Percentiles rank a stretch among this genome's conserved stretches.
phyloP scores from a whole-genome alignment of 2,113 vertebrate species.

The Neomonachus schauinslandi region DNA sequence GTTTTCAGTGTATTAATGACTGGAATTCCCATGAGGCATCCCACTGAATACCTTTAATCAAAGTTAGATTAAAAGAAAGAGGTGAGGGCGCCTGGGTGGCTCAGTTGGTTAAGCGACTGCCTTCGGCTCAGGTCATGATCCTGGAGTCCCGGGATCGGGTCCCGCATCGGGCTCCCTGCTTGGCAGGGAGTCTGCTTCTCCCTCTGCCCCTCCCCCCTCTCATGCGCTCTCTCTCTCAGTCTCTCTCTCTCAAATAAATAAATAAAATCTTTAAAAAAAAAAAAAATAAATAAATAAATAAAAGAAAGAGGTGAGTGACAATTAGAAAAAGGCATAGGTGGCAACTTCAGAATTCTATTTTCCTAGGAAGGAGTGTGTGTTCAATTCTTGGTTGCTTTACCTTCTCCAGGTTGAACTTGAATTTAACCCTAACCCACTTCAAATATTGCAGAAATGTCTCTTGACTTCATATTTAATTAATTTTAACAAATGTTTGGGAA shows the following conservation, averaged over 20 bases:
- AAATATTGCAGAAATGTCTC: background rate
- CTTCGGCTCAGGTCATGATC: too few species aligned
- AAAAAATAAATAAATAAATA: too few species aligned
- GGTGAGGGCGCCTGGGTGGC: too few species aligned
- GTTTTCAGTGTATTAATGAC: background rate
- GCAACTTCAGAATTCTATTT: background rate
- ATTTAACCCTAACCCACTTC: background rate
- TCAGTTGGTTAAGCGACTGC: too few species aligned
- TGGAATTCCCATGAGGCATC: background rate
- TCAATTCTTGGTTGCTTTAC: background rate
- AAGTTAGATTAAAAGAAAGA: background rate
- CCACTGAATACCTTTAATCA: background rate
- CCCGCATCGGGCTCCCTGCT: too few species aligned
- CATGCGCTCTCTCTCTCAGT: too few species aligned
- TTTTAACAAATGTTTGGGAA: background rate
- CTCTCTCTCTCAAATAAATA: too few species aligned
- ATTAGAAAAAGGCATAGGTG: background rate
- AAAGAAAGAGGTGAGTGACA: background rate
- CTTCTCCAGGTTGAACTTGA: background rate
- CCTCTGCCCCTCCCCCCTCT: too few species aligned
- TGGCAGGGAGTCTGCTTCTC: too few species aligned
- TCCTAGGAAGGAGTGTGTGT: too few species aligned
- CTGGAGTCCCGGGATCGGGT: too few species aligned
- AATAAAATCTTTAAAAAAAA: too few species aligned
- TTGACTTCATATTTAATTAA: background rate